Conservation (phyloP, 2,797 vertebrate species). For the Lepilemur ruficaudatus region DNA sequence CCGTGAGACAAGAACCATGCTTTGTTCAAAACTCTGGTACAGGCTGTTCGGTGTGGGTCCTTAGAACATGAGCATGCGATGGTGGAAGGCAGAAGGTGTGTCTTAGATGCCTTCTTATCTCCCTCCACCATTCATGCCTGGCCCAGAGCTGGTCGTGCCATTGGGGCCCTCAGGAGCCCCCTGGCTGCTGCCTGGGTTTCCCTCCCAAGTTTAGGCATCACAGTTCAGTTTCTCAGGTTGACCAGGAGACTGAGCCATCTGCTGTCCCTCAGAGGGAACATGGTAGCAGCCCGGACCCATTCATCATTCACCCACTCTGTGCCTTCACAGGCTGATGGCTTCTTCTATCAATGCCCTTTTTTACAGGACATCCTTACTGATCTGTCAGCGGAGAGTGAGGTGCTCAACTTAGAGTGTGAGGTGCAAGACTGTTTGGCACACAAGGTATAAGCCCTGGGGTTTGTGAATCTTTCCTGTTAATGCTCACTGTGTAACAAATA, state of each 20-base stretch:
- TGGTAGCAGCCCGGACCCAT: neutral
- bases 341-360: neutral
- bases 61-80: neutral
- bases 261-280: neutral
- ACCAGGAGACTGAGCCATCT: fast-evolving
- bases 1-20: neutral
- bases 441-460: slow-evolving; percentile 87
- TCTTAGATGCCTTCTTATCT: neutral
- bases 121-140: neutral
- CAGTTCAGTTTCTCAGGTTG: neutral
- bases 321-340: fast-evolving
- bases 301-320: neutral
- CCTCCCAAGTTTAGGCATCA: neutral
- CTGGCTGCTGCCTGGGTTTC: neutral
- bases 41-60: neutral
- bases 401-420: slow-evolving; percentile 90
- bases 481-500: fast-evolving
- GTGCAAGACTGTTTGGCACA: slow-evolving; percentile 93
- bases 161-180: neutral
- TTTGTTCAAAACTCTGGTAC: neutral
- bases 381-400: slow-evolving; percentile 94
- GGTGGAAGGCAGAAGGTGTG: neutral
- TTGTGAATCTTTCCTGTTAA: neutral
- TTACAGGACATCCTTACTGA: slow-evolving; percentile 95
- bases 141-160: fast-evolving